phyloP scores from a whole-genome alignment of 2,113 vertebrate species.

The Muntiacus muntjak region DNA sequence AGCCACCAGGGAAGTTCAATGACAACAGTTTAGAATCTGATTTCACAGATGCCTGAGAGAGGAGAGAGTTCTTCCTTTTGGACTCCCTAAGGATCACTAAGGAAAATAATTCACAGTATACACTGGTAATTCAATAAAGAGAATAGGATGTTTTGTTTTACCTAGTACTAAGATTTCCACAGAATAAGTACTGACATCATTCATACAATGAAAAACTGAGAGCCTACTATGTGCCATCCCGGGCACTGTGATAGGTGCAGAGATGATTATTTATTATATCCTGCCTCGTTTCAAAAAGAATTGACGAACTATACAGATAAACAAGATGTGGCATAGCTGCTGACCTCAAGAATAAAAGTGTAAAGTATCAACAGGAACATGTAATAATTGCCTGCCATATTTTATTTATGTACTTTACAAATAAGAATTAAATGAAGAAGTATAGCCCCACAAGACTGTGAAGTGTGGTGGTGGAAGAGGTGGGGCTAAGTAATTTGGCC shows the following conservation, averaged over 20 bases:
- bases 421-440: neutral
- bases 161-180: neutral
- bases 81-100: neutral
- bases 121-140: neutral
- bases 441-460: neutral
- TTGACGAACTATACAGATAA: neutral
- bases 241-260: neutral
- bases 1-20: neutral
- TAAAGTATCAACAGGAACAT: neutral
- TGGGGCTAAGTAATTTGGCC: neutral
- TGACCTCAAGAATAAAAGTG: neutral
- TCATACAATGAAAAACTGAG: neutral
- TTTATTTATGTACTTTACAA: neutral
- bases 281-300: conserved; percentile 11
- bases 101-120: neutral
- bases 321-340: neutral
- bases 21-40: neutral
- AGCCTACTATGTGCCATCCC: neutral
- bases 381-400: neutral
- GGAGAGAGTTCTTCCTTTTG: neutral
- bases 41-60: neutral
- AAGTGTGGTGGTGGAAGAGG: neutral
- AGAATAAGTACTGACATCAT: neutral
- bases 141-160: neutral
- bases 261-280: neutral